Percentiles rank a stretch among this genome's conserved stretches.
Conservation (phyloP, 1,140 invertebrate genomes). For the Eueides isabella region DNA sequence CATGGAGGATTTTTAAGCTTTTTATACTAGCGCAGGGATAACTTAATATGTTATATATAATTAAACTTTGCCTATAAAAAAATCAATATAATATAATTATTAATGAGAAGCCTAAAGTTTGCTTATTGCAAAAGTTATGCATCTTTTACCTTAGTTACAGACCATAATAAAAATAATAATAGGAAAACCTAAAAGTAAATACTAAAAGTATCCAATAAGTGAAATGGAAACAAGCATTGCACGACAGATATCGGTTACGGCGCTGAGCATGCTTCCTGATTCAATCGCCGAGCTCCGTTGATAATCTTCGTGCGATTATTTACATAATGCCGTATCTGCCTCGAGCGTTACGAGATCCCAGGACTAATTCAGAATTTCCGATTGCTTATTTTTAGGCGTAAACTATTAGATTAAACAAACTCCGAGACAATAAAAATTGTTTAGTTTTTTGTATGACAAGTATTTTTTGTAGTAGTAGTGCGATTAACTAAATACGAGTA, state of each 20-base stretch:
- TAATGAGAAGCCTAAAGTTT: too few species aligned
- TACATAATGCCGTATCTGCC: conserved; percentile 65
- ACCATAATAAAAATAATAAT: not conserved
- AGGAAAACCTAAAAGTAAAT: not conserved
- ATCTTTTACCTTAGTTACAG: too few species aligned
- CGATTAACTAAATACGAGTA: not conserved
- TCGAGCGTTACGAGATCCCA: conserved; percentile 16
- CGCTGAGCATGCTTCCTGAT: conserved; percentile 65
- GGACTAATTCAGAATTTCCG: conserved; percentile 24
- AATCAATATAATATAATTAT: too few species aligned
- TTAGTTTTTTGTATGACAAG: not conserved
- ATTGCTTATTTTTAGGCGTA: conserved; percentile 32
- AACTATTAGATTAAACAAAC: conserved; percentile 21
- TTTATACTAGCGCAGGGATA: too few species aligned
- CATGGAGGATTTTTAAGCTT: too few species aligned
- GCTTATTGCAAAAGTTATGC: too few species aligned
- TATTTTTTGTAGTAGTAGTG: not conserved
- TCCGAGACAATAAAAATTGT: conserved; percentile 8
- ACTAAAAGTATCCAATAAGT: not conserved
- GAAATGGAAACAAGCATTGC: conserved; percentile 49
- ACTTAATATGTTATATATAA: too few species aligned
- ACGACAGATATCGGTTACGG: conserved; percentile 49
- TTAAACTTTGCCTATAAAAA: too few species aligned
- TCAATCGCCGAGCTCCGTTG: conserved; percentile 31
- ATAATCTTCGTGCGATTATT: conserved; percentile 61